Percentiles rank a stretch among this genome's conserved stretches.
phyloP scores from a whole-genome alignment of 2,888 invertebrate species.

The Alcis repandata region DNA sequence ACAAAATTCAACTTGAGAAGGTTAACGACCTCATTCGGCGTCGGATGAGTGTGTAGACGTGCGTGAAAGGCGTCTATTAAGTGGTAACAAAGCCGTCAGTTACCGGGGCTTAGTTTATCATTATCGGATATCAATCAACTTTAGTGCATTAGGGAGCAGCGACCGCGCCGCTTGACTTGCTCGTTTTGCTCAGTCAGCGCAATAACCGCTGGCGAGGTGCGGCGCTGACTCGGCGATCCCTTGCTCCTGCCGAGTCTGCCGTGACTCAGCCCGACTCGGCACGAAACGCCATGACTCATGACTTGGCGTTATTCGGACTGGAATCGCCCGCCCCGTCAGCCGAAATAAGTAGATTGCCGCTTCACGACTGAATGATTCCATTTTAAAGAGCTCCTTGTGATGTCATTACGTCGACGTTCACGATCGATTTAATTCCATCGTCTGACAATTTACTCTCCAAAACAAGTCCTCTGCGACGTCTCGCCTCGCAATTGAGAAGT shows the following conservation, averaged over 20 bases:
- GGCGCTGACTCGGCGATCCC: constrained; percentile 66
- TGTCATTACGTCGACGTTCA: constrained; percentile 64
- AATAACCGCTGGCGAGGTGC: constrained; percentile 70
- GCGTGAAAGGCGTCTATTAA: constrained; percentile 42
- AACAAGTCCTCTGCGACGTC: constrained; percentile 46
- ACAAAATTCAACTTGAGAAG: constrained; percentile 33
- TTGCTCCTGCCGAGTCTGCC: constrained; percentile 63
- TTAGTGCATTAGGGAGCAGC: constrained; percentile 68
- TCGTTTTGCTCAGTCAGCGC: constrained; percentile 71
- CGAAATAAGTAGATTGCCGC: constrained; percentile 82
- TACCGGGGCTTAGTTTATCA: constrained; percentile 52
- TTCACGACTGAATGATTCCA: constrained; percentile 76
- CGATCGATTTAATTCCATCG: constrained; percentile 36
- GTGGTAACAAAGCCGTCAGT: constrained; percentile 40
- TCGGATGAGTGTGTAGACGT: constrained; percentile 33
- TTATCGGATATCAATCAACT: constrained; percentile 75
- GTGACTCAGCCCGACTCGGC: constrained; percentile 73
- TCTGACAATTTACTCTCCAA: constrained; percentile 48
- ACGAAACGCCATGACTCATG: constrained; percentile 69
- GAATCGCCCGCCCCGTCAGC: constrained; percentile 74
- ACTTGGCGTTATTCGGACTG: constrained; percentile 69
- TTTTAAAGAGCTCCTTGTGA: constrained; percentile 70
- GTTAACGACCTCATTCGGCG: constrained; percentile 36
- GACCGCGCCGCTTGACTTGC: constrained; percentile 48
- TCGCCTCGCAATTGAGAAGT: constrained; percentile 48